Conservation (phyloP, 2,797 vertebrate species). For the Acipenser transmontanus region DNA sequence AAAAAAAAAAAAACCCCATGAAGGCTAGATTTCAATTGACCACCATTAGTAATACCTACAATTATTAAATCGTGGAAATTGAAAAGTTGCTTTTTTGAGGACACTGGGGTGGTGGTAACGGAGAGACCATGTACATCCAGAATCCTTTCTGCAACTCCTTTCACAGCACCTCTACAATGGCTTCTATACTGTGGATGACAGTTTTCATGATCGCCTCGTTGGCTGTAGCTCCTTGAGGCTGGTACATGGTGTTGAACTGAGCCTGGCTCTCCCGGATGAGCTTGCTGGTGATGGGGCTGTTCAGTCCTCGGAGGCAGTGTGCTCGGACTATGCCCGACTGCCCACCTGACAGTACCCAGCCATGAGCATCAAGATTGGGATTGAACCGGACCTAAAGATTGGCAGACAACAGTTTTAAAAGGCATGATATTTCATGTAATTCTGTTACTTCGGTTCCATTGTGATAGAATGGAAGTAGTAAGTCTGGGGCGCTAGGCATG, state of each 20-base stretch:
- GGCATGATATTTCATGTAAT: too few species aligned
- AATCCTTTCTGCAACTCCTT: too few species aligned
- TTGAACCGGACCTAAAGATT: constrained; percentile 78
- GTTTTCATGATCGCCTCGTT: constrained; percentile 10
- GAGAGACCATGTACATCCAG: too few species aligned
- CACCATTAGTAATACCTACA: too few species aligned
- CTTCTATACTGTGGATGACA: constrained; percentile 26
- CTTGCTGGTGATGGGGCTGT: constrained; percentile 44
- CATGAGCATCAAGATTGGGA: constrained; percentile 77
- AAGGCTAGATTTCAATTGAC: too few species aligned
- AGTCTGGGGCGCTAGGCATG: too few species aligned
- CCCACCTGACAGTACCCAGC: constrained; percentile 76
- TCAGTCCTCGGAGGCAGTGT: constrained; percentile 67
- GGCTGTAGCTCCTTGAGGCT: constrained; percentile 14
- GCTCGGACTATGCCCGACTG: constrained; percentile 79
- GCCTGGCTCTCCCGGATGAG: constrained; percentile 50
- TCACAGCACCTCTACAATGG: constrained; percentile 30
- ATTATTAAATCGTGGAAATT: too few species aligned
- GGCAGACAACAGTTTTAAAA: not conserved
- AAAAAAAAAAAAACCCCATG: too few species aligned
- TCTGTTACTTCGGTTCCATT: too few species aligned
- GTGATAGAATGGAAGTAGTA: too few species aligned
- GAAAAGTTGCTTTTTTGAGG: too few species aligned
- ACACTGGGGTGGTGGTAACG: too few species aligned
- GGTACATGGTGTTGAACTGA: constrained; percentile 55